phyloP scores from a whole-genome alignment of 1,140 invertebrate genomes.

The Drosophila pallidifrons region DNA sequence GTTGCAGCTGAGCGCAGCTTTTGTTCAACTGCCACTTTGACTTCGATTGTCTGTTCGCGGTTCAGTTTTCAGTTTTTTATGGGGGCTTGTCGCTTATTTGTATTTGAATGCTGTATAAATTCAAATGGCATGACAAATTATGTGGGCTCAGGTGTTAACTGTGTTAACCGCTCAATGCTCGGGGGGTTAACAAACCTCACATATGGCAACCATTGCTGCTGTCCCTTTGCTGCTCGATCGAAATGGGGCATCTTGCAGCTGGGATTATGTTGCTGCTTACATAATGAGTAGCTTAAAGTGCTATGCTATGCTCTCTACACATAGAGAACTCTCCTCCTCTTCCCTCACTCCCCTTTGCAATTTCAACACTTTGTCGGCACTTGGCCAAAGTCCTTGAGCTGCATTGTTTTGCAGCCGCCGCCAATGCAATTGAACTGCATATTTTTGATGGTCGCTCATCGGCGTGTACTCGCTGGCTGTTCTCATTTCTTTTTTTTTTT shows the following conservation, averaged over 20 bases:
- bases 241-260: not conserved
- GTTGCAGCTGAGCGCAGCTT: constrained; percentile 70
- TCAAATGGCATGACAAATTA: constrained; percentile 81
- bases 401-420: constrained; percentile 66
- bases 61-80: constrained; percentile 28
- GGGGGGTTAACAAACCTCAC: constrained; percentile 73
- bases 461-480: constrained; percentile 10
- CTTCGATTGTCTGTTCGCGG: constrained; percentile 3
- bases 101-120: constrained; percentile 69
- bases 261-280: not conserved
- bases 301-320: not conserved
- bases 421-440: constrained; percentile 78
- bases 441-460: constrained; percentile 43
- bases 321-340: not conserved
- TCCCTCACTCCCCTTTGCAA: not conserved
- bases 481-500: constrained; percentile 21
- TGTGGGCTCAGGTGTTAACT: constrained; percentile 80
- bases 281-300: not conserved
- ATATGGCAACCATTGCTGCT: constrained; percentile 24
- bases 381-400: constrained; percentile 73
- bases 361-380: constrained; percentile 72
- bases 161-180: constrained; percentile 40
- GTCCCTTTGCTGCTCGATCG: constrained; percentile 12
- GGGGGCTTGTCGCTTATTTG: constrained; percentile 67
- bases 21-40: constrained; percentile 33